Evolutionary conservation across 2,113 vertebrate species (phyloP).

Genomic region (Felis chaus): DNA sequence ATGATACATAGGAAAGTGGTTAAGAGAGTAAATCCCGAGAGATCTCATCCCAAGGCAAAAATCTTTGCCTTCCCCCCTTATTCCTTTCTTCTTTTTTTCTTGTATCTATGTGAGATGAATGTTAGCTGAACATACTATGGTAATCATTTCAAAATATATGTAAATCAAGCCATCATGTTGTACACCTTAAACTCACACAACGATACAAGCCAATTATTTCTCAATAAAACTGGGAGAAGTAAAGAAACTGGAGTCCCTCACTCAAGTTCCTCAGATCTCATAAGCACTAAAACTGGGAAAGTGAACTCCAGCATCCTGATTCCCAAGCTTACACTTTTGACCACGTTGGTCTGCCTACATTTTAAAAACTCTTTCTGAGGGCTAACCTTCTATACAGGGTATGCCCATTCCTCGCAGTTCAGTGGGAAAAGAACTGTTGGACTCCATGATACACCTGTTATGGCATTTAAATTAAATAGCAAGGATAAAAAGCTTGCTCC

Average conservation of each 20-base stretch:
- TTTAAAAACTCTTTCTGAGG: not conserved
- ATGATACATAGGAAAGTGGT: not conserved
- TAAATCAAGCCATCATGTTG: not conserved
- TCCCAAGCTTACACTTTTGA: not conserved
- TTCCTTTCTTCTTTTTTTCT: not conserved
- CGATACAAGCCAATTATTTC: not conserved
- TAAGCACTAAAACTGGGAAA: not conserved
- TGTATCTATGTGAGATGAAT: not conserved
- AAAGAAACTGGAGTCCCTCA: not conserved
- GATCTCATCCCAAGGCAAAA: not conserved
- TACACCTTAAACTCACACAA: not conserved
- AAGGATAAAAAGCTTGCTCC: not conserved
- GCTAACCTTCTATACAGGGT: not conserved
- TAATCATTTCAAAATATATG: not conserved
- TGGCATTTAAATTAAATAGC: not conserved
- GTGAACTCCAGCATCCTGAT: not conserved
- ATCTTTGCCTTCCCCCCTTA: not conserved
- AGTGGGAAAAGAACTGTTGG: not conserved
- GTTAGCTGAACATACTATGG: not conserved
- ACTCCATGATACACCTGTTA: not conserved
- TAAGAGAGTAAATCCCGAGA: not conserved
- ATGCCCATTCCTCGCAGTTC: not conserved
- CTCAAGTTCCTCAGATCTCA: accelerated
- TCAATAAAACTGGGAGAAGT: not conserved
- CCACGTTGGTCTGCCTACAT: not conserved